Evolutionary conservation across 2,113 vertebrate genomes (phyloP).

Genomic region (Spea bombifrons): DNA sequence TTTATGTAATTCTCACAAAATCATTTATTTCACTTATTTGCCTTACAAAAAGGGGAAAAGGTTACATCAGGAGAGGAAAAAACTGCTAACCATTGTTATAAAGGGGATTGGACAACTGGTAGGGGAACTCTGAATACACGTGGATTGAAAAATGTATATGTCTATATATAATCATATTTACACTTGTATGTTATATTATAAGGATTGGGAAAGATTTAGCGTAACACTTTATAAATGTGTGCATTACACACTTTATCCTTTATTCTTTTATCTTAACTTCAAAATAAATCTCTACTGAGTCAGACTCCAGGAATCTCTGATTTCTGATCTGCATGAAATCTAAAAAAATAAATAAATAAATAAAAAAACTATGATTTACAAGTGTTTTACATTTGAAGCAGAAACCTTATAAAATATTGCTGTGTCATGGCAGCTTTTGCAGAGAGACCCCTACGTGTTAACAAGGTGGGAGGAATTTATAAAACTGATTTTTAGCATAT

Average conservation of each 20-base stretch:
- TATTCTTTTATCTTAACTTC: constrained; percentile 9
- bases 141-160: no score
- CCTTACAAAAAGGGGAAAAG: no score
- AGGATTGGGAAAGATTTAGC: background rate
- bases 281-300: constrained; percentile 20
- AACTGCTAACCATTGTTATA: no score
- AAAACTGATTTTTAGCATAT: constrained; percentile 37
- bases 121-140: no score
- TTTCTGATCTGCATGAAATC: constrained; percentile 23
- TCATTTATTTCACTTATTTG: no score
- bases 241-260: constrained; percentile 2
- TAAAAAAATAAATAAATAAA: constrained; percentile 11
- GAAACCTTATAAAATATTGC: constrained; percentile 36
- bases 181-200: no score
- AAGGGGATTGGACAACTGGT: no score
- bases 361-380: constrained; percentile 29
- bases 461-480: constrained; percentile 42
- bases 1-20: no score
- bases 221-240: constrained; percentile 11
- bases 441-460: constrained; percentile 33
- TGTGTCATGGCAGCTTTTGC: constrained; percentile 24
- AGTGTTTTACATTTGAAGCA: constrained; percentile 23
- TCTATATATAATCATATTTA: no score
- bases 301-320: constrained; percentile 8
- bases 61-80: no score